These are phyloP conservation scores for Scyliorhinus canicula DNA, from an alignment of 2,797 vertebrate species.

Conservation along the genomic window DNA sequence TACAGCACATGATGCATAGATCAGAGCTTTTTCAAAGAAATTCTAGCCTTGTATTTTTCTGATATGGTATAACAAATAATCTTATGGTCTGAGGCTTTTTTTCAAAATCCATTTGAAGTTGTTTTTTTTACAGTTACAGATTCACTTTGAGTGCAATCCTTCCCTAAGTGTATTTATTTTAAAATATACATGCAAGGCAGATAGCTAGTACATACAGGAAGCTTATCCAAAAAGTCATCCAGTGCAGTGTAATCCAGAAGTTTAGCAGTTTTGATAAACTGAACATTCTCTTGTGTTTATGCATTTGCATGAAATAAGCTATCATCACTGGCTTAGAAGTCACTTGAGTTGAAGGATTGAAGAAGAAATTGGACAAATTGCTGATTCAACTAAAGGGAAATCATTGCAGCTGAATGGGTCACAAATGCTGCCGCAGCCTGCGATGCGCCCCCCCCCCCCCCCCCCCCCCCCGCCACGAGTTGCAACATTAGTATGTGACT, in stretches of 20 bases:
- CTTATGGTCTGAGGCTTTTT: background rate
- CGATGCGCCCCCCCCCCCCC: too few species aligned
- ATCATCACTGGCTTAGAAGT: background rate
- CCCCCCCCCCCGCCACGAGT: background rate
- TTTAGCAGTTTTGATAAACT: background rate
- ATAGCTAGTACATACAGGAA: background rate
- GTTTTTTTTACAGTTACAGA: background rate
- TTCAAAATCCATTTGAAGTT: background rate
- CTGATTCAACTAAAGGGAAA: background rate
- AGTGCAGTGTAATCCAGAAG: background rate
- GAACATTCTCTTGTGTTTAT: background rate
- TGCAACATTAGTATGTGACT: background rate
- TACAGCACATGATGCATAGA: background rate
- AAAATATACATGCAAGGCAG: background rate
- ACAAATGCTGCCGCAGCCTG: too few species aligned
- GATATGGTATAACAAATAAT: background rate
- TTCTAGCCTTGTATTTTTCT: conserved; percentile 27
- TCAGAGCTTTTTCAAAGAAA: conserved; percentile 5
- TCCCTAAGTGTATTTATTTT: conserved; percentile 4
- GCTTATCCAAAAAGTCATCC: background rate
- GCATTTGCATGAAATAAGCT: background rate
- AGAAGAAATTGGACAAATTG: background rate
- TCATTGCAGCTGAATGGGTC: too few species aligned
- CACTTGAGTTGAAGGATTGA: background rate
- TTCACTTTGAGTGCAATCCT: background rate